phyloP scores from a whole-genome alignment of 1,140 invertebrate genomes.

The Augochlora pura region DNA sequence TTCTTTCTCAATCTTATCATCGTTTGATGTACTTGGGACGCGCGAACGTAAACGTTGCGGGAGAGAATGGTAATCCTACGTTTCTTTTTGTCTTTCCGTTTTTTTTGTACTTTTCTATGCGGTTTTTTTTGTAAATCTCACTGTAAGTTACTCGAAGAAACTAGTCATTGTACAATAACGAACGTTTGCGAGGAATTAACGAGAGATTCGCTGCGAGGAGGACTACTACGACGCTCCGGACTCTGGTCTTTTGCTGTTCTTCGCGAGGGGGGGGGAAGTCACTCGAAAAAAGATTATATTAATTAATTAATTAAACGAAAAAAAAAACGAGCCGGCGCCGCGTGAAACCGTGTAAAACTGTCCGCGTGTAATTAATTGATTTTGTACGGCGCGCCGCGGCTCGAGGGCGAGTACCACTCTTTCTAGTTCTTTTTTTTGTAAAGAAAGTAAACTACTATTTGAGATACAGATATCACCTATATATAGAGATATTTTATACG shows the following conservation, averaged over 20 bases:
- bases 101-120: slow-evolving; percentile 56
- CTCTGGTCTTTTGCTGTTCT: slow-evolving; percentile 31
- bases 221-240: slow-evolving; percentile 4
- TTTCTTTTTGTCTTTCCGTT: slow-evolving; percentile 56
- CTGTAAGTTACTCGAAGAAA: slow-evolving; percentile 73
- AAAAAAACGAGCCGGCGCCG: slow-evolving; percentile 37
- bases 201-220: slow-evolving; percentile 45
- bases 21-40: neutral
- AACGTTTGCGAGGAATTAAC: slow-evolving; percentile 33
- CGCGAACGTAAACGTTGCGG: neutral
- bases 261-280: slow-evolving; percentile 28
- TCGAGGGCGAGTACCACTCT: slow-evolving; percentile 69
- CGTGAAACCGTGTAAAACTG: slow-evolving; percentile 22
- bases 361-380: slow-evolving; percentile 45
- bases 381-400: slow-evolving; percentile 30
- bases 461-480: slow-evolving; percentile 71
- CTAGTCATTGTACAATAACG: slow-evolving; percentile 74
- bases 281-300: slow-evolving; percentile 38
- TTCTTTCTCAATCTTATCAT: neutral
- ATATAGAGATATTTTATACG: slow-evolving; percentile 79
- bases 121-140: slow-evolving; percentile 49
- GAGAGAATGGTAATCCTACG: slow-evolving; percentile 37
- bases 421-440: slow-evolving; percentile 70
- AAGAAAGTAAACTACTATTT: slow-evolving; percentile 71
- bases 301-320: slow-evolving; percentile 1